Base-by-base conservation (phyloP, 1,140 invertebrate species). In the Hycleus cichorii region DNA sequence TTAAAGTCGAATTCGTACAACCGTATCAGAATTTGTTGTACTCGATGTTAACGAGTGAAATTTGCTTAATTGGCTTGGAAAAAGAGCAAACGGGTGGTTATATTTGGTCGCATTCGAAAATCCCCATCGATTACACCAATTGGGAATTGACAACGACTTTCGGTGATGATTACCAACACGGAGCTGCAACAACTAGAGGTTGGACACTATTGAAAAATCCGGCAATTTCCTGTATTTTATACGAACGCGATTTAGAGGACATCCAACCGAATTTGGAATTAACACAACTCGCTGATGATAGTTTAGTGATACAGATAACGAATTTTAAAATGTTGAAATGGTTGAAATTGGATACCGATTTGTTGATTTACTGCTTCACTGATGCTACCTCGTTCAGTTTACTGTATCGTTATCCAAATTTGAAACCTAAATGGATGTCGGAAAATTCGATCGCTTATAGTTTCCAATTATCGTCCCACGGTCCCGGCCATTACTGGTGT, bases 401-500 rank as follows among this genome's bases (percentile, higher is more conserved):
- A 32, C 3, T 53, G 3, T 44, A 45, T 11, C 25, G 24, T 27
- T 46, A 39, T 39, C 6, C 6, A 7, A 6, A 7, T 39, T 10
- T 42, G 11, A 42, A 10, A 8, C 1, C 9, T 1, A 40, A 38
- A 4, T 1, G 5, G 1, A 47, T 55, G 39, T 9, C 8, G n/a
- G 11, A n/a, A 11, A 10, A 25, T 24, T 10, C 2, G 10, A 18
- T 32, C 32, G 32, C 32, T 5, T 32, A 32, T 3, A 5, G 32
- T 4, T 5, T 32, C 32, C 7, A 32, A 5, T 5, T 32, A 32
- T 5, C 32, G 7, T 5, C 4, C 1, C 27, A 54, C 18, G 49
- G 49, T 40, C 60, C 60, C 12, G 60, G 55, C 2, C 12, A 58
- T 39, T 58, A 58, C 32, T 62, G 60, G 60, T 62, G 60, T 27